phyloP scores from a whole-genome alignment of 1,140 invertebrate genomes.

The Akabosia matsudoensis region DNA sequence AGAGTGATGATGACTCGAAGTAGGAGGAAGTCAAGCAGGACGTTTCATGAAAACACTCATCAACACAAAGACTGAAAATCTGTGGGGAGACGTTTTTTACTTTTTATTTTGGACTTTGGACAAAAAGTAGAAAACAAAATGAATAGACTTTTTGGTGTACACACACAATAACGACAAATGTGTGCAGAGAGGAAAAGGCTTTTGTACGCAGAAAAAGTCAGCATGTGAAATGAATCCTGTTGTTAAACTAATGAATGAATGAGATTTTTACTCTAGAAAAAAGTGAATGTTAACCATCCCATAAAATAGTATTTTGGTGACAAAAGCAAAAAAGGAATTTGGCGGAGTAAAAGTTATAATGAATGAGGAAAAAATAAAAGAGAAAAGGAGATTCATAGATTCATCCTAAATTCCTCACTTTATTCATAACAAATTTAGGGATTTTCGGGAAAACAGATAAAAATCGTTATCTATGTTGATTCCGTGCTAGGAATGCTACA shows the following conservation, averaged over 20 bases:
- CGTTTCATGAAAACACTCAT: constrained; percentile 18
- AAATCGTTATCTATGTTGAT: not conserved
- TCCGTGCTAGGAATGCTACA: no score
- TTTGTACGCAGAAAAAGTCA: constrained; percentile 19
- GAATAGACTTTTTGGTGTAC: not conserved
- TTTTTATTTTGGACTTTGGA: constrained; percentile 12
- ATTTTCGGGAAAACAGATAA: not conserved
- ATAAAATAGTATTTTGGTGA: not conserved
- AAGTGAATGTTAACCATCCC: constrained; percentile 2
- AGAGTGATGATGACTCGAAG: no score
- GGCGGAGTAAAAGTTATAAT: not conserved
- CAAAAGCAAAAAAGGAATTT: not conserved
- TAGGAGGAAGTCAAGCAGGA: constrained; percentile 17
- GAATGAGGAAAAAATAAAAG: not conserved
- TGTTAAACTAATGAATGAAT: constrained; percentile 16
- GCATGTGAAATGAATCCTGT: constrained; percentile 21
- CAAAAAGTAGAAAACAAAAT: not conserved
- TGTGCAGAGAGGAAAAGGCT: not conserved
- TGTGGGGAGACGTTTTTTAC: no score
- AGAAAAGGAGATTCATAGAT: not conserved
- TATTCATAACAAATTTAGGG: not conserved
- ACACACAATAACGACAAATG: not conserved
- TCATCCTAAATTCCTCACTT: not conserved
- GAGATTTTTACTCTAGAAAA: not conserved
- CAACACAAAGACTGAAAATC: not conserved